These are phyloP conservation scores for Plestiodon gilberti DNA, from an alignment of 2,113 vertebrate species.

Conservation along the genomic window DNA sequence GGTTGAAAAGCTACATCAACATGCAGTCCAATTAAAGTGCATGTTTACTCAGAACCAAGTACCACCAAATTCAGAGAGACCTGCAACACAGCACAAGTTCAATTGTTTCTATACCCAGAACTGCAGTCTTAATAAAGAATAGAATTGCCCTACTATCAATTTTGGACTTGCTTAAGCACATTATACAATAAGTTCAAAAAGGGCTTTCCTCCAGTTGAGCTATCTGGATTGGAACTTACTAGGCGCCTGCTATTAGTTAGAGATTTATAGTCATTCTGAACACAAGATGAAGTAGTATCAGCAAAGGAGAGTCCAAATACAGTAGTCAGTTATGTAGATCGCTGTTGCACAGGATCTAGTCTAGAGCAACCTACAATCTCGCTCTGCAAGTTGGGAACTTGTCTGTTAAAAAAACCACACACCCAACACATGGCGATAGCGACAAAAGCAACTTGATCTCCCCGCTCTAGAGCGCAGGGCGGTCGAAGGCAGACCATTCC, in stretches of 20 bases:
- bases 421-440: background rate
- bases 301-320: background rate
- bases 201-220: background rate
- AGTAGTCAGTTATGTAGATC: background rate
- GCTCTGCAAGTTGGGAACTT: too few species aligned
- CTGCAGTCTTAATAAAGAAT: too few species aligned
- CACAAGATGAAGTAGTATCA: background rate
- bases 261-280: background rate
- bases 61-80: background rate
- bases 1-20: background rate
- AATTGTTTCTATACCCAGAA: background rate
- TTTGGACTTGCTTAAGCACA: background rate
- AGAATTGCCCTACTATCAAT: background rate
- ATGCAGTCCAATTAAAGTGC: too few species aligned
- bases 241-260: background rate
- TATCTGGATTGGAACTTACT: background rate
- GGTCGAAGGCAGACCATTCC: background rate
- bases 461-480: background rate
- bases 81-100: background rate
- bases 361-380: constrained; percentile 12
- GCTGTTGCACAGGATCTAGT: background rate
- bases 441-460: constrained; percentile 15
- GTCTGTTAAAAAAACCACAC: too few species aligned
- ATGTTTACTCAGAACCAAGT: background rate
- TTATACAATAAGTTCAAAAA: background rate